phyloP scores from a whole-genome alignment of 2,797 vertebrate species.

The Acipenser transmontanus region DNA sequence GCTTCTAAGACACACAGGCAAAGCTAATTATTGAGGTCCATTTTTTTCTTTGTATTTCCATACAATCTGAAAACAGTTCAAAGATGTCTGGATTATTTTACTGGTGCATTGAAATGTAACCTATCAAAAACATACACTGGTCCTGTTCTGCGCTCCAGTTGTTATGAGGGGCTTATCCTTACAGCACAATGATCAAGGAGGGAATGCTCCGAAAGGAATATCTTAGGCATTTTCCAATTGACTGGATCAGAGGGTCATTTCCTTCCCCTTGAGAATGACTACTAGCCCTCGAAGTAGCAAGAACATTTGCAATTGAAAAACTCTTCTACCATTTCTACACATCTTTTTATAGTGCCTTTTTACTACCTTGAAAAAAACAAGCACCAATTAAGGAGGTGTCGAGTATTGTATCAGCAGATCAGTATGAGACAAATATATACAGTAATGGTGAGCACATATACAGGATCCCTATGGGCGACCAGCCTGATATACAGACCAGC shows the following conservation, averaged over 20 bases:
- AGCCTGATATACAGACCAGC: constrained; percentile 11
- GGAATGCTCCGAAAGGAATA: not conserved
- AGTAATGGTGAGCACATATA: constrained; percentile 22
- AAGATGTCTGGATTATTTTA: not conserved
- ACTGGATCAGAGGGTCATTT: not conserved
- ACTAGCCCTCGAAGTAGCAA: not conserved
- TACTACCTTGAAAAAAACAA: not conserved
- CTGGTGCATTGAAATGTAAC: not conserved
- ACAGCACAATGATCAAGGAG: not conserved
- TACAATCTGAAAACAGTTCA: too few relatives aligned
- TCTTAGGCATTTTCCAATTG: not conserved
- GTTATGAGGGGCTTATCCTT: not conserved
- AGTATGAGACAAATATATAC: too few relatives aligned
- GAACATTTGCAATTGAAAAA: not conserved
- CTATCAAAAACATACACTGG: not conserved
- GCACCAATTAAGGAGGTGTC: not conserved
- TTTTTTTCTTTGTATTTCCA: too few relatives aligned
- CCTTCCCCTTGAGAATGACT: not conserved
- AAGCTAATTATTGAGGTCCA: too few relatives aligned
- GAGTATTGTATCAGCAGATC: too few relatives aligned
- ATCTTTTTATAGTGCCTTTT: not conserved
- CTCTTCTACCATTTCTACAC: not conserved
- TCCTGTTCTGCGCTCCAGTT: not conserved
- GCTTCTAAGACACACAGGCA: too few relatives aligned
- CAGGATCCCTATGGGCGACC: not conserved